Base-by-base conservation (phyloP, 2,888 invertebrate species). In the Liodrosophila aerea region DNA sequence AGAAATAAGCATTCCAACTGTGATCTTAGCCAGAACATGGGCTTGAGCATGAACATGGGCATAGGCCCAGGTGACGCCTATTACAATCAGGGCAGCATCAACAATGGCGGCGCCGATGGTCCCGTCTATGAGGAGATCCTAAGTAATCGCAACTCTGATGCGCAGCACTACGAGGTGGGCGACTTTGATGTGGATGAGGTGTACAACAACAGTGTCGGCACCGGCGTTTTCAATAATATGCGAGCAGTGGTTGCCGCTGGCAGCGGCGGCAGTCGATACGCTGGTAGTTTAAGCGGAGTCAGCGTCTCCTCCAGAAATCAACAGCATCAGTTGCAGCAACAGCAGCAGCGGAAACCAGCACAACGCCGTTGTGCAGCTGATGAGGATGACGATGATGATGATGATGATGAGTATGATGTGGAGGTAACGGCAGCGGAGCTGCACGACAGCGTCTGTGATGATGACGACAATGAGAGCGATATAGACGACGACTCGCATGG, bases 1-100 rank as follows among this genome's bases (percentile, higher is more conserved):
- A 88, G 87, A 83, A 87, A 84, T 85, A 87, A 88, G 86, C 89
- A 87, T 87, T 89, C 88, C 87, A 89, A 88, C 88, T 89, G 88
- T 88, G 88, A 88, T 84, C 74, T 80, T 65, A 76, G 75, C 75
- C 75, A 77, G 59, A 84, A 75, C 59, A 71, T 66, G 49, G 73
- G 68, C 69, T 30, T 68, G 39, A 61, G 73, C 53, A 71, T 84
- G 58, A 43, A 16, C 68, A 46, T 67, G 52, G 80, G 61, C 41
- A 33, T 54, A 27, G 54, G 60, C 43, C 73, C 51, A 5, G 72
- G 76, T 60, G 89, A 88, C 76, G 76, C 88, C 65, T 88, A 88
- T 50, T 89, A 88, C 61, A 88, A 89, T 73, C 87, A 88, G 66
- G 86, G 87, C 29, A 47, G 51, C 58, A 65, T 47, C 33, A 73